Percentiles rank a stretch among this genome's conserved stretches.
phyloP scores from a whole-genome alignment of 2,888 invertebrate species.

The Pterostichus madidus region DNA sequence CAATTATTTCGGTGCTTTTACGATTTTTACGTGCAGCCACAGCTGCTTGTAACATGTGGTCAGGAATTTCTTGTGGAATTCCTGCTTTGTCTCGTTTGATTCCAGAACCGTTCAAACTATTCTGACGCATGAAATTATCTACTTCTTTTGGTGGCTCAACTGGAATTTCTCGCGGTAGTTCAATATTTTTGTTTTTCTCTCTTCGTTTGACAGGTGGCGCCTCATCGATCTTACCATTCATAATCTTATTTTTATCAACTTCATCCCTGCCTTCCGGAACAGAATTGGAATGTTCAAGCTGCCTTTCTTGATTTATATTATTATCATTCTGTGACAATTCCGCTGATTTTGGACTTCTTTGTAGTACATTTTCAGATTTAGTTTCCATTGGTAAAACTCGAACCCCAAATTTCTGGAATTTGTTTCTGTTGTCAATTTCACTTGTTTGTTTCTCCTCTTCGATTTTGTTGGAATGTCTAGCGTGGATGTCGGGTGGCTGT shows the following conservation, averaged over 20 bases:
- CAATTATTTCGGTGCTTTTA: slow-evolving; percentile 77
- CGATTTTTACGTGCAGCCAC: slow-evolving; percentile 85
- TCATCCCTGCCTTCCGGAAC: slow-evolving; percentile 76
- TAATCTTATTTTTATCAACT: slow-evolving; percentile 76
- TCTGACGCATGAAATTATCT: slow-evolving; percentile 74
- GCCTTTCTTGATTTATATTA: slow-evolving; percentile 73
- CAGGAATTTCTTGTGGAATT: slow-evolving; percentile 85
- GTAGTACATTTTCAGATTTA: slow-evolving; percentile 68
- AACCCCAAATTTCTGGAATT: slow-evolving; percentile 84
- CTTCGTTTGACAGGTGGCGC: slow-evolving; percentile 79
- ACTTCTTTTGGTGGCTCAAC: slow-evolving; percentile 68
- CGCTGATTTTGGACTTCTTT: slow-evolving; percentile 74
- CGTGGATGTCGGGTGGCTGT: slow-evolving; percentile 61
- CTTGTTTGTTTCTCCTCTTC: slow-evolving; percentile 80
- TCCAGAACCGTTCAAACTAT: slow-evolving; percentile 80
- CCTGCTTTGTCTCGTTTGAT: slow-evolving; percentile 81
- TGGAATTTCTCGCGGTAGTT: slow-evolving; percentile 74
- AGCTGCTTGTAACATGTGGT: slow-evolving; percentile 86
- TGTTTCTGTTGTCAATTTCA: slow-evolving; percentile 80
- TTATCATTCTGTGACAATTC: slow-evolving; percentile 76
- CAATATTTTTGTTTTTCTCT: slow-evolving; percentile 74
- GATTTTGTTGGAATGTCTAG: slow-evolving; percentile 69
- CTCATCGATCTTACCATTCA: slow-evolving; percentile 71
- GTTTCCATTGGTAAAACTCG: slow-evolving; percentile 80
- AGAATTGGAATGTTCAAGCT: slow-evolving; percentile 68